A percentile compares a stretch with the other conserved stretches of the same genome.
Conservation (phyloP, 2,113 vertebrate genomes). For the Aspidoscelis tigris region DNA sequence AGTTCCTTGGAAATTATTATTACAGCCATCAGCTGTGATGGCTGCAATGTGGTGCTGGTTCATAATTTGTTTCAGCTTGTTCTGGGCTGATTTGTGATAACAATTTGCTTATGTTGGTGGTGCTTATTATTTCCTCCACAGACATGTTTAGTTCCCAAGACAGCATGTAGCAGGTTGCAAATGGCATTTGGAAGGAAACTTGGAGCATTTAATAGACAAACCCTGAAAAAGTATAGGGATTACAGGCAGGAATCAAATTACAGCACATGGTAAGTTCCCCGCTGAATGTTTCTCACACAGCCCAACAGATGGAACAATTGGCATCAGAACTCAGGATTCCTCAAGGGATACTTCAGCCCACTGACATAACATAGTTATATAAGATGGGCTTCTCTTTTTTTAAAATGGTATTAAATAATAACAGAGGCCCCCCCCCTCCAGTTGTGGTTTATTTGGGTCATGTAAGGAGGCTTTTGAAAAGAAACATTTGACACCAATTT, state of each 20-base stretch:
- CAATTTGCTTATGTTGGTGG: conserved; percentile 45
- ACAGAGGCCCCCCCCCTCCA: not conserved
- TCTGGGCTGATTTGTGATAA: conserved; percentile 46
- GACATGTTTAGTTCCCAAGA: conserved; percentile 30
- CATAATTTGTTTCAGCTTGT: not conserved
- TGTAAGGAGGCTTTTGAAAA: not conserved
- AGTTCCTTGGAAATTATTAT: not conserved
- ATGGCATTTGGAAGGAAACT: conserved; percentile 56
- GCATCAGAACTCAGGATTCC: not conserved
- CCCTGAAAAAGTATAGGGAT: not conserved
- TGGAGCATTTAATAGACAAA: conserved; percentile 47
- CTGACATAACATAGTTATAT: not conserved
- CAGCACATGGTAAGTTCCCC: conserved; percentile 14
- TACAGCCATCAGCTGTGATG: no score
- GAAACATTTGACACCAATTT: not conserved
- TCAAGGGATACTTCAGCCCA: conserved; percentile 35
- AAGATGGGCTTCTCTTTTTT: not conserved
- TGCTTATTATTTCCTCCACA: conserved; percentile 44
- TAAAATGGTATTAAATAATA: not conserved
- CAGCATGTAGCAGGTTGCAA: conserved; percentile 50
- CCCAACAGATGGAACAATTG: conserved; percentile 40
- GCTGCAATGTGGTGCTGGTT: not conserved
- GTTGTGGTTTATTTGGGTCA: rapidly evolving
- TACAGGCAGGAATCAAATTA: conserved; percentile 56
- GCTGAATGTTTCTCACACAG: conserved; percentile 35